These are phyloP conservation scores for Elephantulus edwardii DNA, from an alignment of 2,113 vertebrate genomes.

Conservation along the genomic window DNA sequence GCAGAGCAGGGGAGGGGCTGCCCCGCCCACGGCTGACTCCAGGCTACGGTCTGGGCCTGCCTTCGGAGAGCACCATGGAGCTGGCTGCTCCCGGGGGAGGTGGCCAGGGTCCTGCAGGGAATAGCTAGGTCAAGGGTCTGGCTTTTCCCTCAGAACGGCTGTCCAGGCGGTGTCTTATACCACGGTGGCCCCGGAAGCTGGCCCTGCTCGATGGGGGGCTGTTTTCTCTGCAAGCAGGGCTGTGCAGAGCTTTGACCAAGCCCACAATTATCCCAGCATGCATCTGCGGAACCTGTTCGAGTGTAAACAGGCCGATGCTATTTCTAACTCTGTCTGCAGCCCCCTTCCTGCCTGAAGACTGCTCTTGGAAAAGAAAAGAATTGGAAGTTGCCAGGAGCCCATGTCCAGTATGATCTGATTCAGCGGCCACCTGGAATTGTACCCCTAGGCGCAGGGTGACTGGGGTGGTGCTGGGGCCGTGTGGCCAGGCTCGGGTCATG, in stretches of 20 bases:
- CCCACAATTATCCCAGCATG: constrained; percentile 79
- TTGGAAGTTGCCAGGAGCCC: constrained; percentile 46
- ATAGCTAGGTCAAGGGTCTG: constrained; percentile 2
- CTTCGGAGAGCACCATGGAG: too few relatives aligned
- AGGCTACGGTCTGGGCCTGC: too few relatives aligned
- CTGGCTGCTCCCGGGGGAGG: background rate
- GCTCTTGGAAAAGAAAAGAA: constrained; percentile 33
- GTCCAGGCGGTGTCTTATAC: background rate
- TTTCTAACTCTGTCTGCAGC: constrained; percentile 79
- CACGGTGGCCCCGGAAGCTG: background rate
- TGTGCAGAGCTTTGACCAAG: constrained; percentile 64
- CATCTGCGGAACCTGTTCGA: constrained; percentile 75
- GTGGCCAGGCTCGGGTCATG: background rate
- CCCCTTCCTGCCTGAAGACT: constrained; percentile 66
- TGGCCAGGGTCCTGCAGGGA: background rate
- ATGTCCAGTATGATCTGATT: background rate
- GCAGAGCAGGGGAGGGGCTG: too few relatives aligned
- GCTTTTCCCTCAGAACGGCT: background rate
- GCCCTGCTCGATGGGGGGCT: background rate
- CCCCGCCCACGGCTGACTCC: too few relatives aligned
- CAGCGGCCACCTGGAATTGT: background rate
- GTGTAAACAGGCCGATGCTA: constrained; percentile 69
- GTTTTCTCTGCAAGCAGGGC: constrained; percentile 53
- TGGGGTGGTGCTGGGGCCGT: too few relatives aligned
- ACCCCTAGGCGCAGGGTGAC: too few relatives aligned